Evolutionary conservation across 2,888 invertebrate genomes (phyloP).

Genomic region (Silvanus unidentatus): DNA sequence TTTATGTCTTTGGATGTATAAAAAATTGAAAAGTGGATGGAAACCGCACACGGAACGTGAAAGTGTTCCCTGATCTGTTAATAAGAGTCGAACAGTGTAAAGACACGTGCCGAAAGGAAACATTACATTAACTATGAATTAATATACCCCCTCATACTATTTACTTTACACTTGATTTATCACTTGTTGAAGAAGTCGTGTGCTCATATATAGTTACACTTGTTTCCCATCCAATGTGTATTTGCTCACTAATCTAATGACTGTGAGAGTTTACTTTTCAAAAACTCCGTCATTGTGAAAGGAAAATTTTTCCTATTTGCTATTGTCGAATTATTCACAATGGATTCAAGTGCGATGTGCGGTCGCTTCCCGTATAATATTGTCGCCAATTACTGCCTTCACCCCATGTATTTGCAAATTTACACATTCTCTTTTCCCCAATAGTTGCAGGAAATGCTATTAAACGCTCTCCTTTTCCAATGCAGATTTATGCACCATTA

Average conservation of each 20-base stretch:
- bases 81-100: conserved; percentile 7
- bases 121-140: conserved; percentile 25
- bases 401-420: conserved; percentile 7
- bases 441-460: conserved; percentile 11
- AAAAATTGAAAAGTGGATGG: too few relatives aligned
- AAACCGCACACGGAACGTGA: too few relatives aligned
- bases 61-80: not conserved
- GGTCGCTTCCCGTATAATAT: conserved; percentile 21
- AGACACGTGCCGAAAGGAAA: conserved; percentile 21
- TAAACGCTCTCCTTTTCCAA: conserved; percentile 11
- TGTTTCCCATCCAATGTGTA: conserved; percentile 11
- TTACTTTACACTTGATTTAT: conserved; percentile 23
- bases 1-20: too few relatives aligned
- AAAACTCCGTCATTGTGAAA: too few relatives aligned
- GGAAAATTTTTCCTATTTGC: too few relatives aligned
- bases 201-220: conserved; percentile 11
- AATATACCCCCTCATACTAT: conserved; percentile 18
- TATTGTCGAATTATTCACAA: conserved; percentile 14
- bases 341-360: conserved; percentile 18
- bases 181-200: conserved; percentile 9
- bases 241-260: not conserved
- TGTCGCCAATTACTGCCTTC: conserved; percentile 27
- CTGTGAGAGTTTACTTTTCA: not conserved
- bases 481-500: conserved; percentile 12
- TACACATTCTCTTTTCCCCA: not conserved